Evolutionary conservation across 2,888 invertebrate species (phyloP), one percentile per base, ranked within the genome.

Genomic region (Galerucella pusilla): DNA sequence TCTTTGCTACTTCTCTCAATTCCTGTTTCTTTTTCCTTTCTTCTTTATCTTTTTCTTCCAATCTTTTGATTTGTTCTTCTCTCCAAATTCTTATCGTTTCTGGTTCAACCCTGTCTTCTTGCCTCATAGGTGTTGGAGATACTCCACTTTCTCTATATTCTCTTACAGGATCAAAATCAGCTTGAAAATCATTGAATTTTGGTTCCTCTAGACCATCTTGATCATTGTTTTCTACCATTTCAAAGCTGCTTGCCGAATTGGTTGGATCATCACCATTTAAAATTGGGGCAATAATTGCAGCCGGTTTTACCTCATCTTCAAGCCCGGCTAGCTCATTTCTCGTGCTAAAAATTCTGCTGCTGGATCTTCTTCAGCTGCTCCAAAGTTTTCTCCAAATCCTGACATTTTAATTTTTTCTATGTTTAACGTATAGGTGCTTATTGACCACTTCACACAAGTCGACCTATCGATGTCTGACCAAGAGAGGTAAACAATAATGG

Each of bases 331-430:
- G 89, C 84, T 97, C 96, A 85, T 96, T 89, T 99, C 98, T 46
- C 98, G 92, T 7, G 98, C 98, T 77, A 99, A 88, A 88, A 99
- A 99, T 83, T 97, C 99, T 9, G 98, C 98, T 2, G 98, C 98
- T 16, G 98, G 98, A 88, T 99, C 99, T 35, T 96, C 93, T 83
- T 97, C 97, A 28, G 91, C 90, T 80, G 93, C 91, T 77, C 92
- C 92, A 84, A 95, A 95, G 89, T 92, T 94, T 86, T 95, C 95
- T 71, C 92, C 94, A 85, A 96, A 96, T 82, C 92, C 93, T 86
- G 95, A 94, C 95, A 96, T 94, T 84, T 81, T 85, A 14, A 64
- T 6, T 57, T 54, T 57, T 57, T 49, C 10, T 57, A 10, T 20
- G 16, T 10, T 57, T 57, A 20, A 57, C 57, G 20, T 20, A 10